phyloP scores from a whole-genome alignment of 2,888 invertebrate species.

The Sarcophaga caerulescens region DNA sequence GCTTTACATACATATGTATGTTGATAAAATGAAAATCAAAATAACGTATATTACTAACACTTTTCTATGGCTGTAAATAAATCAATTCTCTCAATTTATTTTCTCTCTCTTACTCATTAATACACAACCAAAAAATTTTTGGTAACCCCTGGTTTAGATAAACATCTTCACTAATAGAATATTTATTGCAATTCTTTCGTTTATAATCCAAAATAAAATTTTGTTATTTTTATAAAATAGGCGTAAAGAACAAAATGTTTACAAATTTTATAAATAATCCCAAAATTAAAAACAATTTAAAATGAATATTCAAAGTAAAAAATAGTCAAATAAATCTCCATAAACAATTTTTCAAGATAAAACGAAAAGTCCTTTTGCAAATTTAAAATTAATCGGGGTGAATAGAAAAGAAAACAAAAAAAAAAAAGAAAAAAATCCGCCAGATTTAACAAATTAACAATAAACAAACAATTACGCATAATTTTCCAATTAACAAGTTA shows the following conservation, averaged over 20 bases:
- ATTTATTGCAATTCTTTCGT: too few relatives aligned
- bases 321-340: conserved; percentile 27
- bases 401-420: too few relatives aligned
- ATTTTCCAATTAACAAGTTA: conserved; percentile 65
- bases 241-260: conserved; percentile 53
- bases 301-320: conserved; percentile 49
- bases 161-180: too few relatives aligned
- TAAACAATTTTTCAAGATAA: conserved; percentile 35
- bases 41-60: too few relatives aligned
- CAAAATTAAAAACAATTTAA: conserved; percentile 40
- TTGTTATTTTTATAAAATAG: conserved; percentile 1
- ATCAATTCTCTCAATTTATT: too few relatives aligned
- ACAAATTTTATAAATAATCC: conserved; percentile 10
- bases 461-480: conserved; percentile 66
- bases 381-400: conserved; percentile 41
- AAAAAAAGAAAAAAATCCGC: conserved; percentile 43
- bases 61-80: too few relatives aligned
- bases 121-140: too few relatives aligned
- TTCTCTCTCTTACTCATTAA: too few relatives aligned
- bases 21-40: too few relatives aligned
- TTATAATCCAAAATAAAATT: background rate
- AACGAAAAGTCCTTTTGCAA: conserved; percentile 2
- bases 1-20: too few relatives aligned
- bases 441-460: conserved; percentile 55
- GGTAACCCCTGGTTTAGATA: too few relatives aligned